These are phyloP conservation scores for Ceriagrion tenellum DNA, from an alignment of 2,888 invertebrate species.

Conservation along the genomic window DNA sequence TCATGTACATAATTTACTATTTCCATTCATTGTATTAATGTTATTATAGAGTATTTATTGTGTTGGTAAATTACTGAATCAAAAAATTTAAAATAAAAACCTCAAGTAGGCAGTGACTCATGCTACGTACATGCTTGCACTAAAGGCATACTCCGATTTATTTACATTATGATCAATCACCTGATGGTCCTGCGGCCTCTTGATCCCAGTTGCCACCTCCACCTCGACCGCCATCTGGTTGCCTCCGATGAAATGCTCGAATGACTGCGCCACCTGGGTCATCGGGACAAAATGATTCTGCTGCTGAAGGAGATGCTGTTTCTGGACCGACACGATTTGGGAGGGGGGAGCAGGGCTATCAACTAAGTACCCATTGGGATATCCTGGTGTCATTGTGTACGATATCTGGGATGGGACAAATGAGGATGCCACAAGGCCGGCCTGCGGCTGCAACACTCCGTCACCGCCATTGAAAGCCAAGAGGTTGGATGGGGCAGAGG, in stretches of 20 bases:
- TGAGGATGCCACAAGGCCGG: conserved; percentile 58
- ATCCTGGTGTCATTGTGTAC: conserved; percentile 48
- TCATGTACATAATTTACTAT: no score
- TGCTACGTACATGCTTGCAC: neutral
- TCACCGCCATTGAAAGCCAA: conserved; percentile 65
- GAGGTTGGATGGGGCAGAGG: conserved; percentile 27
- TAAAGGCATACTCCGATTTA: neutral
- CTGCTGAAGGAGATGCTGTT: conserved; percentile 62
- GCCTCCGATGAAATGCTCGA: conserved; percentile 46
- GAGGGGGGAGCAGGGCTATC: conserved; percentile 42
- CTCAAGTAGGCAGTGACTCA: neutral
- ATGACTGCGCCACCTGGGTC: conserved; percentile 49
- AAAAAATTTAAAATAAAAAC: no score
- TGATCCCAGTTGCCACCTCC: conserved; percentile 63
- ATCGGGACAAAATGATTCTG: conserved; percentile 68
- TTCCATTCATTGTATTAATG: no score
- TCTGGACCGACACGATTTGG: conserved; percentile 62
- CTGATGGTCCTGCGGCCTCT: conserved; percentile 60
- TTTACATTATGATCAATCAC: conserved; percentile 36
- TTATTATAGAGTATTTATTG: no score
- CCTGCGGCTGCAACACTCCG: conserved; percentile 59
- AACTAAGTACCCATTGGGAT: conserved; percentile 62
- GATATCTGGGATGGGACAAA: conserved; percentile 63
- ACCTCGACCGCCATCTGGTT: conserved; percentile 62
- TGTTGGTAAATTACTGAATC: no score